Base-by-base conservation (phyloP, 1,140 invertebrate genomes). In the Bombus confusus region DNA sequence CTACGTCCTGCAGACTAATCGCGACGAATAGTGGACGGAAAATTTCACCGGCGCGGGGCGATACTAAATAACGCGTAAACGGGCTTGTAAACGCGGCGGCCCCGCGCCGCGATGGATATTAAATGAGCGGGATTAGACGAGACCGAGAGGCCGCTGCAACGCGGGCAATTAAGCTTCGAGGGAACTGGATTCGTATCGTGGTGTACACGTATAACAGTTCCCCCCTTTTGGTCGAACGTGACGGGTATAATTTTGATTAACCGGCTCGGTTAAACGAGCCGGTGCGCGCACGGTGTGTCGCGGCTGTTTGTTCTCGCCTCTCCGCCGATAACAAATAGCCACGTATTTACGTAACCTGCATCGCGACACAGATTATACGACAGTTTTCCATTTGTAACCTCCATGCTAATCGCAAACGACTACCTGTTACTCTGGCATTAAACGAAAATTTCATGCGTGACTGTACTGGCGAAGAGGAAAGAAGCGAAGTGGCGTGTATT, bases 81-180 rank as follows among this genome's bases (percentile, higher is more conserved):
- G 82, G 66, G 82, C 75, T 84, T 78, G 66, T 78, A 84, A 84
- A 69, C 52, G 66, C 75, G 59, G 1, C 64, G 6, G 28, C 47
- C 3, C 37, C 64, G 37, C 69, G 71, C 47, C 52, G 22, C 82
- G 75, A 84, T 84, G 82, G 82, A 72, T 84, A 84, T 85, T 85
- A 85, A 80, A 85, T 73, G 77, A 85, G 25, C 68, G 52, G 68
- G 83, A 80, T 85, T 80, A 85, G 83, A 62, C 52, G 28, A 62
- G 59, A 62, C 25, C 28, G 83, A 43, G 31, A 31, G 9, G 37
- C 68, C 66, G 34, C 47, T 68, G 13, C 37, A 78, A 41, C 75
- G n/a, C 77, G 76, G 39, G 10, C 71, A 80, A 85, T 85, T 80
- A 79, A 73, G 75, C 69, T 64, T 39, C 57, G 47, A 2, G 62